These are phyloP conservation scores for Hipparchia sbordonii DNA, from an alignment of 2,888 invertebrate genomes.

Conservation along the genomic window DNA sequence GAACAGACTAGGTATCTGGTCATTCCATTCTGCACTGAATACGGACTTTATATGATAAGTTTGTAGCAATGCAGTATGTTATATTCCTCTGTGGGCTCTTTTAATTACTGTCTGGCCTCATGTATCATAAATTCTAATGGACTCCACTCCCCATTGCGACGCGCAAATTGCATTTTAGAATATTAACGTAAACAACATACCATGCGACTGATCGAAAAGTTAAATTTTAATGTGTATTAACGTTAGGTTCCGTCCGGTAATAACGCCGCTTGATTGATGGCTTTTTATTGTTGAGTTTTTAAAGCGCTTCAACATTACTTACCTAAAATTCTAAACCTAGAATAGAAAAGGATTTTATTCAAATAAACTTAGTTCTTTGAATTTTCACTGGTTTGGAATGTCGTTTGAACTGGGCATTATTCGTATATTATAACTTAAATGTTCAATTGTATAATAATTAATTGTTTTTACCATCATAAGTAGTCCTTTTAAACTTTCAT, in stretches of 20 bases:
- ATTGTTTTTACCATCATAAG: no score
- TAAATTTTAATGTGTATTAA: slow-evolving; percentile 34
- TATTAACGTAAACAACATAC: slow-evolving; percentile 55
- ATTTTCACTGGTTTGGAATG: no score
- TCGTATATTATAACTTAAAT: no score
- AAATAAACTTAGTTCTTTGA: no score
- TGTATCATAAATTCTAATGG: slow-evolving; percentile 80
- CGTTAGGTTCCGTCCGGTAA: slow-evolving; percentile 18
- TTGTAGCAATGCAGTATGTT: slow-evolving; percentile 58
- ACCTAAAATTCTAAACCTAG: no score
- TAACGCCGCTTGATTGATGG: slow-evolving; percentile 22
- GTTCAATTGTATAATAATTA: no score
- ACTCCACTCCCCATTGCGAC: slow-evolving; percentile 53
- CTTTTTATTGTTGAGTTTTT: slow-evolving; percentile 10
- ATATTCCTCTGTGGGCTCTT: slow-evolving; percentile 71
- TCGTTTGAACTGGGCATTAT: no score
- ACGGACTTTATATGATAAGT: slow-evolving; percentile 54
- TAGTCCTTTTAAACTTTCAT: no score
- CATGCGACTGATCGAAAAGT: slow-evolving; percentile 41
- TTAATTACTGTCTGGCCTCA: slow-evolving; percentile 72
- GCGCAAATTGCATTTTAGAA: slow-evolving; percentile 70
- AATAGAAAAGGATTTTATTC: no score
- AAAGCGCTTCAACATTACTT: neutral
- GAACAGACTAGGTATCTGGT: slow-evolving; percentile 46
- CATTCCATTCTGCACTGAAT: slow-evolving; percentile 43